A percentile compares a stretch with the other conserved stretches of the same genome.
phyloP scores from a whole-genome alignment of 2,797 vertebrate genomes.

The Cynodonichthys magdalenae region DNA sequence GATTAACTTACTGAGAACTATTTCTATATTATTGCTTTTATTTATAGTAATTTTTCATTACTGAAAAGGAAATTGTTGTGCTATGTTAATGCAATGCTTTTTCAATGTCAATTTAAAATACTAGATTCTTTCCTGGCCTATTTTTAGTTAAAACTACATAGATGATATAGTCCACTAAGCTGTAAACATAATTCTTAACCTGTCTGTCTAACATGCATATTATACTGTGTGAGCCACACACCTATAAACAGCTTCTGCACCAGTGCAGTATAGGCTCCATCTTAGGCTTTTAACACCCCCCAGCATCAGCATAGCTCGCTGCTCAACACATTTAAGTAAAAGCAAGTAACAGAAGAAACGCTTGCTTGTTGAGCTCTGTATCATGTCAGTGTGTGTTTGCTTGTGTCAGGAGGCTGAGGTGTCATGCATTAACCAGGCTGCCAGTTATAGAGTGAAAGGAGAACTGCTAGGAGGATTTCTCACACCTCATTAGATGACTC shows the following conservation, averaged over 20 bases:
- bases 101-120: slow-evolving; percentile 15
- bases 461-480: slow-evolving; percentile 34
- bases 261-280: slow-evolving; percentile 2
- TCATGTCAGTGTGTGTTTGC: slow-evolving; percentile 27
- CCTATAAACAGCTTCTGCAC: slow-evolving; percentile 5
- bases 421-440: slow-evolving; percentile 19
- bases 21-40: background rate
- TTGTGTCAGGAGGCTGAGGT: slow-evolving; percentile 12
- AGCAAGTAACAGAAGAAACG: slow-evolving; percentile 37
- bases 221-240: background rate
- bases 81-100: slow-evolving; percentile 3
- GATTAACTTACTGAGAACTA: slow-evolving; percentile 12
- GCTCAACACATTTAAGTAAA: slow-evolving; percentile 26
- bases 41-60: background rate
- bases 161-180: background rate
- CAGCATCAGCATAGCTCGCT: slow-evolving; percentile 44
- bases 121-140: slow-evolving; percentile 1
- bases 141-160: slow-evolving; percentile 36
- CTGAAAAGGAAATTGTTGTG: slow-evolving; percentile 7
- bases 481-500: slow-evolving; percentile 40
- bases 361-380: slow-evolving; percentile 30
- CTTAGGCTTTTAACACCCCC: slow-evolving; percentile 49
- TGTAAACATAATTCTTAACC: background rate
- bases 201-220: slow-evolving; percentile 11
- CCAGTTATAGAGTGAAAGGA: slow-evolving; percentile 17